Percentiles rank a stretch among this genome's conserved stretches.
Evolutionary conservation across 2,888 invertebrate species (phyloP).

Genomic region (Drosophila longiperda): DNA sequence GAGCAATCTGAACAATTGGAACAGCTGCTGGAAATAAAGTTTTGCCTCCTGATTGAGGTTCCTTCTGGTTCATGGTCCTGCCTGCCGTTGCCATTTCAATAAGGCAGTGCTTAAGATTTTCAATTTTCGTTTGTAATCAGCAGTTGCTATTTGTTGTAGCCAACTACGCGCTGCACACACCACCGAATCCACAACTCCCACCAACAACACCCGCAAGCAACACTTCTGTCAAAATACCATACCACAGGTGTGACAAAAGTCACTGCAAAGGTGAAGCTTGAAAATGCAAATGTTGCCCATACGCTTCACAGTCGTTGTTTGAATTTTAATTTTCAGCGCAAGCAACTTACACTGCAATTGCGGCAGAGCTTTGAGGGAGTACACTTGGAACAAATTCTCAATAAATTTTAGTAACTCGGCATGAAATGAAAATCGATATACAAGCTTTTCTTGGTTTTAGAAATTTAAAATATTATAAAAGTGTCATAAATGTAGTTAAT

Average conservation of each 20-base stretch:
- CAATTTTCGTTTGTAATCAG: conserved; percentile 79
- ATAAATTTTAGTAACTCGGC: background rate
- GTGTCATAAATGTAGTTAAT: too few relatives aligned
- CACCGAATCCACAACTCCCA: background rate
- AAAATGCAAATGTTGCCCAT: conserved; percentile 78
- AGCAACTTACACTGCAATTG: conserved; percentile 68
- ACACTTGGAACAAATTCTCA: background rate
- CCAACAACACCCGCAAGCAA: conserved; percentile 3
- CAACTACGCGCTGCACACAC: conserved; percentile 19
- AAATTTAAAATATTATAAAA: too few relatives aligned
- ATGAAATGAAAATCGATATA: background rate
- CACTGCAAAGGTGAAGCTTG: conserved; percentile 67
- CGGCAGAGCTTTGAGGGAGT: conserved; percentile 15
- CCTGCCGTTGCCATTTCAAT: conserved; percentile 63
- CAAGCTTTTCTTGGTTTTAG: background rate
- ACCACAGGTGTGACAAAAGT: conserved; percentile 75
- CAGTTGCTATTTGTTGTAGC: conserved; percentile 48
- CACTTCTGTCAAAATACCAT: conserved; percentile 11
- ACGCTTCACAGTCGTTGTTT: conserved; percentile 72
- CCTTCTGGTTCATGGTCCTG: conserved; percentile 3
- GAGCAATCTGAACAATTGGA: conserved; percentile 52
- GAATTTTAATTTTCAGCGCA: conserved; percentile 72
- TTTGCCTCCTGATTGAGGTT: conserved; percentile 48
- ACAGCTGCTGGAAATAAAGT: conserved; percentile 76
- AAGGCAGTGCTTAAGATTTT: conserved; percentile 75